Conservation (phyloP, 2,888 invertebrate genomes). For the Tenthredo notha region DNA sequence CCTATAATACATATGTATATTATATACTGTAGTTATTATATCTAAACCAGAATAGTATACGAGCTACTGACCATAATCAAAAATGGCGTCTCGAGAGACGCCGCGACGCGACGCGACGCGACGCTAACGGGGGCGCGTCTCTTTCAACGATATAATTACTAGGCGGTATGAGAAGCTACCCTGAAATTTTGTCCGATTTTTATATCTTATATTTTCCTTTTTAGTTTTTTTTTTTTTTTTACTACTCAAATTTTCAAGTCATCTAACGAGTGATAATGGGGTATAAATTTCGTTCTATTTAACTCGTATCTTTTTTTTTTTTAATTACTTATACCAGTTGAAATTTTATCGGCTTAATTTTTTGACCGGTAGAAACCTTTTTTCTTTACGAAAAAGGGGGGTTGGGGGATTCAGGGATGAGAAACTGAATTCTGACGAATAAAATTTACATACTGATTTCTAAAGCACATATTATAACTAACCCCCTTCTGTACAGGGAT, state of each 20-base stretch:
- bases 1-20: not conserved
- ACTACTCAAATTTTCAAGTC: not conserved
- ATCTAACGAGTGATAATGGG: not conserved
- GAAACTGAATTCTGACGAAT: not conserved
- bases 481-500: not conserved
- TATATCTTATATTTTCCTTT: not conserved
- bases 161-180: not conserved
- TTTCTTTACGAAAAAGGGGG: no score
- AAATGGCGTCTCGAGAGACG: slow-evolving; percentile 57
- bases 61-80: slow-evolving; percentile 33
- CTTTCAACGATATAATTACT: slow-evolving; percentile 32
- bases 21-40: no score
- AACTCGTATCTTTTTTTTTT: not conserved
- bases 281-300: not conserved
- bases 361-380: not conserved
- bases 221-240: not conserved
- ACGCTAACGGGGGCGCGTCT: slow-evolving; percentile 53
- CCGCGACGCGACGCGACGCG: slow-evolving; percentile 55
- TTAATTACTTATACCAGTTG: no score
- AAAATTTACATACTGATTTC: slow-evolving; percentile 6
- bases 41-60: not conserved
- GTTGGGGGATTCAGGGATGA: not conserved
- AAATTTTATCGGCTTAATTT: not conserved
- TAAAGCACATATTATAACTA: slow-evolving; percentile 2
- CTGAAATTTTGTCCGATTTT: not conserved